Evolutionary conservation across 2,888 invertebrate genomes (phyloP).

Genomic region (Acleris holmiana): DNA sequence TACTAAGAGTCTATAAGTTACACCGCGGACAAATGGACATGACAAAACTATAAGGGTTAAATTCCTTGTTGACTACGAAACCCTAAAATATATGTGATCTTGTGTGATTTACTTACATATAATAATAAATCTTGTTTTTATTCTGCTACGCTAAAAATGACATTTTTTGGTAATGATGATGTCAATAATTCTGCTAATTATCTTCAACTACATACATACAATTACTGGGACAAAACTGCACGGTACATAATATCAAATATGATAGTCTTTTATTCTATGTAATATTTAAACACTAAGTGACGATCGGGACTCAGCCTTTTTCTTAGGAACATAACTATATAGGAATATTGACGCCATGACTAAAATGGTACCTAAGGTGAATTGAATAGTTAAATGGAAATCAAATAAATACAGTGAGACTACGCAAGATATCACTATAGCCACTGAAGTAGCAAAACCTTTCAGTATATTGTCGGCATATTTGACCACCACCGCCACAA

Average conservation of each 20-base stretch:
- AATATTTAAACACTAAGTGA: constrained; percentile 65
- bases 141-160: too few species aligned
- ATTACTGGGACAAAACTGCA: too few species aligned
- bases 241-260: neutral
- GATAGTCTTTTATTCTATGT: neutral
- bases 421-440: constrained; percentile 97
- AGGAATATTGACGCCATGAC: constrained; percentile 98
- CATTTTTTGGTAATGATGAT: too few species aligned
- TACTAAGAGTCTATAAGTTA: too few species aligned
- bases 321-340: constrained; percentile 92
- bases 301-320: constrained; percentile 58
- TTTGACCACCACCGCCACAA: constrained; percentile 99
- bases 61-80: too few species aligned
- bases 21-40: too few species aligned
- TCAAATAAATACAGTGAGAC: constrained; percentile 96
- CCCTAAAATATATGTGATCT: too few species aligned
- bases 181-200: too few species aligned
- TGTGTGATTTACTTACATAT: too few species aligned
- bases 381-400: constrained; percentile 94
- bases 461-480: constrained; percentile 99
- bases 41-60: too few species aligned
- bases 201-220: too few species aligned
- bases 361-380: constrained; percentile 91
- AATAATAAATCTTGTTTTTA: too few species aligned
- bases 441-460: constrained; percentile 98